Percentiles rank a stretch among this genome's conserved stretches.
Conservation (phyloP, 1,140 invertebrate species). For the Aphelinus certus region DNA sequence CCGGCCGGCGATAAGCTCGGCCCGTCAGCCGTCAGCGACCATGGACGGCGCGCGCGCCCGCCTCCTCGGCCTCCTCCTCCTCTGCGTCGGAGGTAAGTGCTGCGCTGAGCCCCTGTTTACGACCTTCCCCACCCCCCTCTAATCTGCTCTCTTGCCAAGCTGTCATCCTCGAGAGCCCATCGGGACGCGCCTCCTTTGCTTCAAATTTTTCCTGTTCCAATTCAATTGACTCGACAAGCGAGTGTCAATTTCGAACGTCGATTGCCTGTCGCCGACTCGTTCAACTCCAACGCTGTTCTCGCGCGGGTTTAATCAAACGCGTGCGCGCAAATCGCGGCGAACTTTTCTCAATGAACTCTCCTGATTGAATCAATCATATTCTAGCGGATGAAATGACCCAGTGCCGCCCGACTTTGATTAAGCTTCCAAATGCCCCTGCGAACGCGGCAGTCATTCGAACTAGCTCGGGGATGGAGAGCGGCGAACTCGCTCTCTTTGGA, state of each 20-base stretch:
- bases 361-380: constrained; percentile 18
- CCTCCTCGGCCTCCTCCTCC: constrained; percentile 52
- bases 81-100: constrained; percentile 58
- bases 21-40: background rate
- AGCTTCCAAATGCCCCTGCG: background rate
- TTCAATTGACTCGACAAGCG: no score
- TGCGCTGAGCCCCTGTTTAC: background rate
- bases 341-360: background rate
- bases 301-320: no score
- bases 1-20: constrained; percentile 2
- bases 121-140: constrained; percentile 21
- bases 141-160: background rate
- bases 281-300: no score
- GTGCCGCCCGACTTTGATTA: background rate
- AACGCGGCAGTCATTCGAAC: no score
- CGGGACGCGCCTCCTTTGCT: no score
- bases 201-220: no score
- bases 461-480: background rate
- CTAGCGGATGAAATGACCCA: background rate
- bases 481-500: background rate
- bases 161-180: no score
- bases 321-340: background rate
- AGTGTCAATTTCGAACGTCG: no score
- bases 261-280: no score
- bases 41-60: constrained; percentile 56